A percentile compares a stretch with the other conserved stretches of the same genome.
Evolutionary conservation across 2,797 vertebrate genomes (phyloP).

Genomic region (Notolabrus celidotus): DNA sequence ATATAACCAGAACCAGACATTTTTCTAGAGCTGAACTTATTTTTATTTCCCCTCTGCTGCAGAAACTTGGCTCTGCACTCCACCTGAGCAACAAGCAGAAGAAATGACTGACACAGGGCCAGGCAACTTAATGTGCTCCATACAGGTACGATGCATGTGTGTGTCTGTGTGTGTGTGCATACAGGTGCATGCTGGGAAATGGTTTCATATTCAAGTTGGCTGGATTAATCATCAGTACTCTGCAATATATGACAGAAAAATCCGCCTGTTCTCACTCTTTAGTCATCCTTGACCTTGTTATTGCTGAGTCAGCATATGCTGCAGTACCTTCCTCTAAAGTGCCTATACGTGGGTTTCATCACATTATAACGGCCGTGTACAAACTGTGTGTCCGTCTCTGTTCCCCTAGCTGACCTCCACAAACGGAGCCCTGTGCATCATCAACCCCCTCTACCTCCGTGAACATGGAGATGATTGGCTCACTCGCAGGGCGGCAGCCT

Average conservation of each 20-base stretch:
- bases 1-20: neutral
- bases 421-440: conserved; percentile 84
- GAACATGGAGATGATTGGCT: conserved; percentile 88
- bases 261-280: no score
- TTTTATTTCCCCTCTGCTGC: conserved; percentile 14
- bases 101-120: conserved; percentile 62
- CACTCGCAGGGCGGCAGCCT: conserved; percentile 24
- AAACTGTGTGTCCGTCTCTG: conserved; percentile 5
- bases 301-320: no score
- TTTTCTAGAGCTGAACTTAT: neutral
- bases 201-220: no score
- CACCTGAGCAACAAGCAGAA: conserved; percentile 49
- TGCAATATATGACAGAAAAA: no score
- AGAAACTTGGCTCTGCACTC: conserved; percentile 81
- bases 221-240: no score
- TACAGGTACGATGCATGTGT: conserved; percentile 76
- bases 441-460: conserved; percentile 89
- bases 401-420: conserved; percentile 73
- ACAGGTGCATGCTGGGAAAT: no score
- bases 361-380: neutral
- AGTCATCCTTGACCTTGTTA: no score
- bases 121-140: conserved; percentile 79
- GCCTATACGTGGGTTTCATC: neutral
- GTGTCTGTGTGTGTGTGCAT: neutral
- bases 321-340: neutral